Evolutionary conservation across 2,797 vertebrate genomes (phyloP).

Genomic region (Peromyscus attwateri): DNA sequence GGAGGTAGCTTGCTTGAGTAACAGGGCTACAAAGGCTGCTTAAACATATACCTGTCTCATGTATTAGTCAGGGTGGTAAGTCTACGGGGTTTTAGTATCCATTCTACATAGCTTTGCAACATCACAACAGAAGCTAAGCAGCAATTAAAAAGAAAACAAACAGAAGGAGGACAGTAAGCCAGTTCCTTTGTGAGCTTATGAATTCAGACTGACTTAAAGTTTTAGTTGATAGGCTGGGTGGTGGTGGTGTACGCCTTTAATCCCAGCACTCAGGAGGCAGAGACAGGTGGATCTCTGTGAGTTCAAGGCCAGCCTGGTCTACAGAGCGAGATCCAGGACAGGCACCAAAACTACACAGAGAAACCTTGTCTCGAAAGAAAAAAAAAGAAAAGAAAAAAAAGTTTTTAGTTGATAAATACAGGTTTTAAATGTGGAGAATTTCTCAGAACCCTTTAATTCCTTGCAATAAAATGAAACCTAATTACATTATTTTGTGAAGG

Average conservation of each 20-base stretch:
- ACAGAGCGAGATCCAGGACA: too few species aligned
- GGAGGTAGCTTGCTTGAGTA: not conserved
- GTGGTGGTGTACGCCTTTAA: too few species aligned
- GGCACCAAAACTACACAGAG: too few species aligned
- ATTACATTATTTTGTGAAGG: not conserved
- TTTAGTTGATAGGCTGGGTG: too few species aligned
- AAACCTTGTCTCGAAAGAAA: too few species aligned
- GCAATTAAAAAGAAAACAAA: not conserved
- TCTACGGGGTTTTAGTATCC: not conserved
- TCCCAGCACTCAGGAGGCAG: too few species aligned
- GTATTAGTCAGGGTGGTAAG: not conserved
- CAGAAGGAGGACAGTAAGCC: not conserved
- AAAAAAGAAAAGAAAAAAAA: too few species aligned
- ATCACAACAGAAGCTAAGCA: not conserved
- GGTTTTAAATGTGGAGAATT: not conserved
- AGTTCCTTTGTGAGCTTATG: not conserved
- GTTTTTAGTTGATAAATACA: slow-evolving; percentile 28
- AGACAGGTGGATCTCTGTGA: too few species aligned
- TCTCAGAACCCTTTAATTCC: not conserved
- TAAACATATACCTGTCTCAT: not conserved
- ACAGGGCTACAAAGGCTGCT: not conserved
- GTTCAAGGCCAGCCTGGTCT: too few species aligned
- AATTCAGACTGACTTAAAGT: slow-evolving; percentile 25
- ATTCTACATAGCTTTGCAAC: slow-evolving; percentile 24
- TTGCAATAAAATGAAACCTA: slow-evolving; percentile 24